Evolutionary conservation across 2,113 vertebrate genomes (phyloP).

Genomic region (Dermatemys mawii): DNA sequence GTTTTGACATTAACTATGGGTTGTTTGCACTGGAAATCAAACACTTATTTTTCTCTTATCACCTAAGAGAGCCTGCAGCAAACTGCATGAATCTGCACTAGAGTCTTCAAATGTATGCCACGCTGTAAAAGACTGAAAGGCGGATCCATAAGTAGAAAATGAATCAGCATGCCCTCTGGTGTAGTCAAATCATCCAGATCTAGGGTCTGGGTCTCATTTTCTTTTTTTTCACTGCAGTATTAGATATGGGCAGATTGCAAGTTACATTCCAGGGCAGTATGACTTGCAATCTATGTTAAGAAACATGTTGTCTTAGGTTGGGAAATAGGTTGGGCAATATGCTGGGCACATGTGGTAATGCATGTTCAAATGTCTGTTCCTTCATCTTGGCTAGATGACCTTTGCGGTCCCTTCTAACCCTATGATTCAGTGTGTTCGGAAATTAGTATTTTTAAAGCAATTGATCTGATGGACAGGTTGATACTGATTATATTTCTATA

Average conservation of each 20-base stretch:
- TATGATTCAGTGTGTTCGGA: not conserved
- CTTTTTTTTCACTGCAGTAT: conserved; percentile 22
- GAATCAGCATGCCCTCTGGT: conserved; percentile 11
- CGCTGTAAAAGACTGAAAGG: not conserved
- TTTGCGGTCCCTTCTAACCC: too few species aligned
- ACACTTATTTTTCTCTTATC: conserved; percentile 38
- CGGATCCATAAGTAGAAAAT: conserved; percentile 9
- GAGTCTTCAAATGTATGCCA: conserved; percentile 25
- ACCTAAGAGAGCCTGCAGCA: not conserved
- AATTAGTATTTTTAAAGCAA: conserved; percentile 2
- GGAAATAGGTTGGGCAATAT: conserved; percentile 27
- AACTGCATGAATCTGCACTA: conserved; percentile 37
- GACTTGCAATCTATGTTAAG: conserved; percentile 27
- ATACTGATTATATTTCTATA: not conserved
- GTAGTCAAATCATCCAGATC: conserved; percentile 24
- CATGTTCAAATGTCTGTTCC: not conserved
- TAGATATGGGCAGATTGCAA: conserved; percentile 16
- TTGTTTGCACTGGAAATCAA: not conserved
- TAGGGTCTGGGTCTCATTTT: conserved; percentile 33
- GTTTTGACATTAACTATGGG: not conserved
- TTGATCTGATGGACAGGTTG: not conserved
- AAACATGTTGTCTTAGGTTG: not conserved
- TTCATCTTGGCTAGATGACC: too few species aligned
- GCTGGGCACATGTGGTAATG: conserved; percentile 7
- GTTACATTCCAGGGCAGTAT: not conserved